phyloP scores from a whole-genome alignment of 92 coral and sea anemone species.

The Palythoa grandiflora region DNA sequence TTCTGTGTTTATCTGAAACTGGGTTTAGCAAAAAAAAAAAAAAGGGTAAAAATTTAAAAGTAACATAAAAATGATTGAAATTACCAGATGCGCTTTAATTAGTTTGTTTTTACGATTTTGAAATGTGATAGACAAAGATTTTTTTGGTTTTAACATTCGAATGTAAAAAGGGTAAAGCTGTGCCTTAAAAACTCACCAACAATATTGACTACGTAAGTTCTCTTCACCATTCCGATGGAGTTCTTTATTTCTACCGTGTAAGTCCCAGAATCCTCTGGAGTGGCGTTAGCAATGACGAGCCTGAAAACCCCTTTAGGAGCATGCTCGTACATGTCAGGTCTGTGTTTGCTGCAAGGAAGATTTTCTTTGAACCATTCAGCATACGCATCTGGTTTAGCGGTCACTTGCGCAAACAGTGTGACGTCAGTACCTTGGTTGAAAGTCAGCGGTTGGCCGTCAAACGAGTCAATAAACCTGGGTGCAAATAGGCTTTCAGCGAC shows the following conservation, averaged over 20 bases:
- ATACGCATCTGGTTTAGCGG: constrained; percentile 89
- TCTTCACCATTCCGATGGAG: constrained; percentile 58
- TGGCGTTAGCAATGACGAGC: constrained; percentile 53
- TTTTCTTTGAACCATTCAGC: constrained; percentile 94
- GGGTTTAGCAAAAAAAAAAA: no score
- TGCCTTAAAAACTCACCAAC: constrained; percentile 8
- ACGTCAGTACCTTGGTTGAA: constrained; percentile 83
- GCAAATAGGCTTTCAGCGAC: constrained; percentile 85
- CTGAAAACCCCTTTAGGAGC: constrained; percentile 39
- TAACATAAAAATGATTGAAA: no score
- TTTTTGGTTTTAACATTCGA: background rate
- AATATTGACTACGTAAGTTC: constrained; percentile 38
- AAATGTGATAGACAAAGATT: background rate
- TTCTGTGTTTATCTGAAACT: no score
- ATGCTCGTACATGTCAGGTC: constrained; percentile 55
- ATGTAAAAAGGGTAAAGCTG: background rate
- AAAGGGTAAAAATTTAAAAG: no score
- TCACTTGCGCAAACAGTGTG: constrained; percentile 72
- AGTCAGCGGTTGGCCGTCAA: constrained; percentile 66
- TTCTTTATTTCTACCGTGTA: constrained; percentile 59
- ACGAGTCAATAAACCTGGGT: constrained; percentile 79
- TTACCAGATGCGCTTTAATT: no score
- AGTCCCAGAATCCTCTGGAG: constrained; percentile 61
- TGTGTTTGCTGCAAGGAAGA: constrained; percentile 55
- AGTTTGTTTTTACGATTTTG: background rate